phyloP scores from a whole-genome alignment of 2,888 invertebrate genomes.

The Drosophila mulleri region DNA sequence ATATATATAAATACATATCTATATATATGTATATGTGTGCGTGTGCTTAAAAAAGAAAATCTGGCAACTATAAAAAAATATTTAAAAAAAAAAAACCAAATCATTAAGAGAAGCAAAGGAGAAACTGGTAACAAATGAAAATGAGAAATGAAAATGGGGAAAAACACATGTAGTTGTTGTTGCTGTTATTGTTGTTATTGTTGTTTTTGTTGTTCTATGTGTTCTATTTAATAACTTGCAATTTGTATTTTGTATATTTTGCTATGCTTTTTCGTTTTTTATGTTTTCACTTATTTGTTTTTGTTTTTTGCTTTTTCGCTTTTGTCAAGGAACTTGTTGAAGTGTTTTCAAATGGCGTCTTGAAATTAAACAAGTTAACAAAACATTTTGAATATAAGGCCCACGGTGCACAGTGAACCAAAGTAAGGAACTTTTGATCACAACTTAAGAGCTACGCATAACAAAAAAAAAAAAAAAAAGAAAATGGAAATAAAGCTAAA shows the following conservation, averaged over 20 bases:
- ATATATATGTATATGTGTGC: background rate
- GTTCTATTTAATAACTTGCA: constrained; percentile 26
- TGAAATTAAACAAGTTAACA: constrained; percentile 55
- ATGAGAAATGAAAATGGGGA: constrained; percentile 4
- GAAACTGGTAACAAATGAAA: constrained; percentile 1
- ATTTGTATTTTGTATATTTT: constrained; percentile 64
- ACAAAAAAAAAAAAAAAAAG: constrained; percentile 28
- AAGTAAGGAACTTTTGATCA: constrained; percentile 83
- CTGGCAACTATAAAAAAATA: constrained; percentile 38
- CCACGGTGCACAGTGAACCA: constrained; percentile 74
- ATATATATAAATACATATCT: background rate
- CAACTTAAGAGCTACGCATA: constrained; percentile 73
- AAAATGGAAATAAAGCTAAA: constrained; percentile 39
- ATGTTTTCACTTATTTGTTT: constrained; percentile 27
- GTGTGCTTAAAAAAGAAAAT: constrained; percentile 16
- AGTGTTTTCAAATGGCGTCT: constrained; percentile 75
- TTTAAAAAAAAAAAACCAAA: constrained; percentile 9
- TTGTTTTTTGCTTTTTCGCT: constrained; percentile 49
- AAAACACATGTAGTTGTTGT: constrained; percentile 11
- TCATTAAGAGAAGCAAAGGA: constrained; percentile 43
- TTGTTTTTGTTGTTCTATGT: constrained; percentile 19
- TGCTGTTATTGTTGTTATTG: background rate
- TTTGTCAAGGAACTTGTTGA: constrained; percentile 72
- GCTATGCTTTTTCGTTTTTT: constrained; percentile 41
- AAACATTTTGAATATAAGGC: constrained; percentile 63